phyloP scores from a whole-genome alignment of 2,113 vertebrate species.

The Bagarius yarrelli region DNA sequence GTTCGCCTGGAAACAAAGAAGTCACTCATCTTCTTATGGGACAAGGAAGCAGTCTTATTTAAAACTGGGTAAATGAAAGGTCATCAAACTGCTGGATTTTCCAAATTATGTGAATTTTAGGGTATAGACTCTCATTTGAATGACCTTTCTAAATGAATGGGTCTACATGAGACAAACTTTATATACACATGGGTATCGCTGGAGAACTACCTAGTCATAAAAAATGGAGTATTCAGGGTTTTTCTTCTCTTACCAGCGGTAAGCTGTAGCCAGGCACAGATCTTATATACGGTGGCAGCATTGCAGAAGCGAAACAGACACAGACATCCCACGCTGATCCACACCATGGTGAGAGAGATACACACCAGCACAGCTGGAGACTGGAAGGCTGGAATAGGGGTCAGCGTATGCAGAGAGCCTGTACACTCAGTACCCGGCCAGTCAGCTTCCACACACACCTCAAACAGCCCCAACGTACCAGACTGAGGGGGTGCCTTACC shows the following conservation, averaged over 20 bases:
- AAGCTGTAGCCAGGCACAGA: conserved; percentile 81
- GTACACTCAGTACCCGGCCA: conserved; percentile 72
- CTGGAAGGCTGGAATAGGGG: conserved; percentile 78
- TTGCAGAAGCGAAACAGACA: conserved; percentile 79
- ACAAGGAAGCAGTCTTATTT: too few species aligned
- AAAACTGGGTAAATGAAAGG: too few species aligned
- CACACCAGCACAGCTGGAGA: conserved; percentile 77
- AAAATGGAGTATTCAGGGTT: neutral
- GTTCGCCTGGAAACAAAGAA: too few species aligned
- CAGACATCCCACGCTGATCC: conserved; percentile 75
- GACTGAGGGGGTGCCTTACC: conserved; percentile 48
- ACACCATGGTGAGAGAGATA: conserved; percentile 74
- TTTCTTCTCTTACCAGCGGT: conserved; percentile 68
- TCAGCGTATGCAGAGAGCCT: conserved; percentile 70
- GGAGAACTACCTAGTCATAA: neutral
- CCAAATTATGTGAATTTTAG: too few species aligned
- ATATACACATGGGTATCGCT: neutral
- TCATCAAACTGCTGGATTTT: too few species aligned
- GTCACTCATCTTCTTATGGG: too few species aligned
- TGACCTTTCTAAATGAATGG: too few species aligned
- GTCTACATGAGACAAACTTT: too few species aligned
- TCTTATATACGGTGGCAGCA: conserved; percentile 78
- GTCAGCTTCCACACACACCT: conserved; percentile 76
- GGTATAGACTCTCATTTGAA: too few species aligned
- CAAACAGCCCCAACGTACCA: conserved; percentile 77